Evolutionary conservation across 2,888 invertebrate genomes (phyloP), one percentile per base, ranked within the genome.

Genomic region (Philaethria dido): DNA sequence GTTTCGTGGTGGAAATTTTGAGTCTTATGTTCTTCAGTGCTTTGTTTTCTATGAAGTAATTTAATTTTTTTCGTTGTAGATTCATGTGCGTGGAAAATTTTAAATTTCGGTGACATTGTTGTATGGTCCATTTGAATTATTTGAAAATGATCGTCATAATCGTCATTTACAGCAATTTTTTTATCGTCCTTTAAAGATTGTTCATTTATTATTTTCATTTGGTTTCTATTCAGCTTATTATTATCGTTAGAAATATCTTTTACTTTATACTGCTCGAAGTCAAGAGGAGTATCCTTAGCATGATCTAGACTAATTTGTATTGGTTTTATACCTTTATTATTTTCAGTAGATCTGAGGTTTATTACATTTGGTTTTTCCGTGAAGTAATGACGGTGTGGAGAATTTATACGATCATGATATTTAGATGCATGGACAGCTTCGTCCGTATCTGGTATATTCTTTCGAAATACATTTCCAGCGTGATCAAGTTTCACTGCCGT

Each of bases 231-330:
- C 5, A 44, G 25, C 13, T 13, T 22, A 13, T 39, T 33, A 57
- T 5, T 42, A 57, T 13, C 20, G 11, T 11, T 14, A 11, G 22
- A 1, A 11, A 9, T 25, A 4, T 2, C n/a, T 13, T 54, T 33
- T 14, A 69, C 62, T 63, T 68, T 61, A 45, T 65, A 22, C 14
- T 61, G 9, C 25, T 60, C 52, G 33, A 68, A 39, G 33, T 9
- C 20, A 18, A 33, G 13, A 25, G 18, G 29, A 45, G 8, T 8
- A 45, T 18, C 33, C 25, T 33, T 47, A 33, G 33, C 9, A 9
- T n/a, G 4, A 20, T 42, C 47, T 47, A 18, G 13, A 18, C 14
- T 33, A 8, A 33, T 8, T 33, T n/a, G 16, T 29, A 16, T 18
- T 47, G 18, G 13, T 45, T 25, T 44, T 16, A 16, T 59, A 18